Percentiles rank a stretch among this genome's conserved stretches.
Evolutionary conservation across 2,797 vertebrate genomes (phyloP).

Genomic region (Philypnodon macrostomus): DNA sequence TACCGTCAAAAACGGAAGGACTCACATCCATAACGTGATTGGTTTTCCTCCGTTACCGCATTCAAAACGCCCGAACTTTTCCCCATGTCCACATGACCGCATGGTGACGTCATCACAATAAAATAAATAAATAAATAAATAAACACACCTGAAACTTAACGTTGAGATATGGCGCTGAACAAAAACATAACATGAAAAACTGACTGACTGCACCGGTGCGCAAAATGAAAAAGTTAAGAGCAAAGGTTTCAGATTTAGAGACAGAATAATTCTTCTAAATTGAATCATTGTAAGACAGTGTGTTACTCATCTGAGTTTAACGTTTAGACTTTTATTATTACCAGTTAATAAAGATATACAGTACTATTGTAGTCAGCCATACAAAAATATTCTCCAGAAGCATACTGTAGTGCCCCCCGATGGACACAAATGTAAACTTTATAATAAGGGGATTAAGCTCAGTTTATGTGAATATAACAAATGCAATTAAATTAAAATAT

Average conservation of each 20-base stretch:
- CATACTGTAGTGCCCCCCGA: conserved; percentile 41
- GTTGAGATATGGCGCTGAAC: no score
- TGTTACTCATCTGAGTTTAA: no score
- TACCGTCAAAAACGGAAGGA: conserved; percentile 1
- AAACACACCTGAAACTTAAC: no score
- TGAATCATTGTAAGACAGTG: no score
- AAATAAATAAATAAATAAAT: no score
- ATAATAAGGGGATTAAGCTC: no score
- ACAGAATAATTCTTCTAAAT: no score
- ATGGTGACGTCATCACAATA: conserved; percentile 67
- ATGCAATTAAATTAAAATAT: not conserved
- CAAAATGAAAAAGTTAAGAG: no score
- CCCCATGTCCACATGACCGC: conserved; percentile 59
- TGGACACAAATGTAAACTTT: conserved; percentile 22
- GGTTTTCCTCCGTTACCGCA: conserved; percentile 14
- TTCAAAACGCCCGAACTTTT: conserved; percentile 39
- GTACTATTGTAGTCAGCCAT: not conserved
- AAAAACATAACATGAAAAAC: no score
- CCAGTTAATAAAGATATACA: not conserved
- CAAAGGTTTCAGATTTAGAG: no score
- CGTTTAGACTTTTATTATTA: no score
- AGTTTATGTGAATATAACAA: not conserved
- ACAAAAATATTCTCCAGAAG: not conserved
- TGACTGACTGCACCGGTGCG: no score
- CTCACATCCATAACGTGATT: not conserved